A percentile compares a stretch with the other conserved stretches of the same genome.
phyloP scores from a whole-genome alignment of 1,140 invertebrate genomes.

The Dinoponera quadriceps region DNA sequence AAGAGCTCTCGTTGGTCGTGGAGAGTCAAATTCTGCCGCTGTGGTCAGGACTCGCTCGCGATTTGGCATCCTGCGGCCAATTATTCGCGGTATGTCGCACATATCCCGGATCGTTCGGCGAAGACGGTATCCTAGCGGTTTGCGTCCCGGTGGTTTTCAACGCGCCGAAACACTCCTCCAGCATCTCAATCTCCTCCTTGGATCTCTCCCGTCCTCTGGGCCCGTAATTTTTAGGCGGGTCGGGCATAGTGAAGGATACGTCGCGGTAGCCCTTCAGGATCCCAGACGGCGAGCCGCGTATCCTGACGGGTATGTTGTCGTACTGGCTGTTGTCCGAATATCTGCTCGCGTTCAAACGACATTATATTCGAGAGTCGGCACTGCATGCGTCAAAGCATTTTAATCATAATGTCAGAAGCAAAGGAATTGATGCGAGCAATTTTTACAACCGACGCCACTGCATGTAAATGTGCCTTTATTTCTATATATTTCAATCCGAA shows the following conservation, averaged over 20 bases:
- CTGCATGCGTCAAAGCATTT: neutral
- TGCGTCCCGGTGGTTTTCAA: constrained; percentile 85
- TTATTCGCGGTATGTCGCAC: constrained; percentile 89
- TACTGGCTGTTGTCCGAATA: constrained; percentile 84
- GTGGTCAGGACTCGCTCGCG: constrained; percentile 87
- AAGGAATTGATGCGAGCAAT: constrained; percentile 10
- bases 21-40: constrained; percentile 54
- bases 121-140: constrained; percentile 84
- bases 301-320: constrained; percentile 83
- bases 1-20: neutral
- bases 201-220: constrained; percentile 62
- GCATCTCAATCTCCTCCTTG: constrained; percentile 82
- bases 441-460: constrained; percentile 13
- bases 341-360: constrained; percentile 64
- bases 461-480: neutral
- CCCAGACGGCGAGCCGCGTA: constrained; percentile 78
- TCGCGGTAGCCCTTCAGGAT: constrained; percentile 80
- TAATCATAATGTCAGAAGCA: constrained; percentile 12
- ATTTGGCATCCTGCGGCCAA: constrained; percentile 87
- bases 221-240: constrained; percentile 75
- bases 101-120: constrained; percentile 89
- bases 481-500: constrained; percentile 16
- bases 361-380: constrained; percentile 23
- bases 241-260: constrained; percentile 79
- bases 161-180: constrained; percentile 83